Evolutionary conservation across 1,140 invertebrate species (phyloP).

Genomic region (Sitophilus oryzae): DNA sequence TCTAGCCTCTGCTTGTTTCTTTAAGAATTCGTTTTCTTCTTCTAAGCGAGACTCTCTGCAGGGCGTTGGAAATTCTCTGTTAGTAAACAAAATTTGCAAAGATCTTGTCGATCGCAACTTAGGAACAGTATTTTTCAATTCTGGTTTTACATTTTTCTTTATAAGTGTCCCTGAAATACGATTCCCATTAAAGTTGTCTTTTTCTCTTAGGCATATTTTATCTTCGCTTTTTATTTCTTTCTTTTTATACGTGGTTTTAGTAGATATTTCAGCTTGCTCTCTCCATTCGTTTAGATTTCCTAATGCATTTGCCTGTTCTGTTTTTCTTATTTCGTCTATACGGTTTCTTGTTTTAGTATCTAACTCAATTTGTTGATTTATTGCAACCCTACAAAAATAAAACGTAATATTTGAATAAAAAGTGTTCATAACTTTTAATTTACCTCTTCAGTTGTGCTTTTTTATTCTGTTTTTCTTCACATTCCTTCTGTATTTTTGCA

Average conservation of each 20-base stretch:
- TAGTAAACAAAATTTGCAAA: constrained; percentile 68
- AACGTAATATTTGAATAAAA: neutral
- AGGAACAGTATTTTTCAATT: constrained; percentile 43
- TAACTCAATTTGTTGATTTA: constrained; percentile 56
- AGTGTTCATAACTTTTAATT: neutral
- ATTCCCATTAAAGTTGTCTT: constrained; percentile 1
- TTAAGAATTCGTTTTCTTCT: constrained; percentile 76
- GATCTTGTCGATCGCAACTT: constrained; percentile 52
- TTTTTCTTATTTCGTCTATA: constrained; percentile 54
- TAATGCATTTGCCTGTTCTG: constrained; percentile 56
- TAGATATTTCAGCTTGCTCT: constrained; percentile 17
- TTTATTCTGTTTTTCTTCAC: constrained; percentile 49
- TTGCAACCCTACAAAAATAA: constrained; percentile 42
- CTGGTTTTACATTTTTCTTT: constrained; percentile 7
- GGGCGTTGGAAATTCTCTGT: constrained; percentile 74
- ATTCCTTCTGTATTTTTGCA: constrained; percentile 46
- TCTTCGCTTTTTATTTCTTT: constrained; percentile 13
- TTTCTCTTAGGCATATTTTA: constrained; percentile 4
- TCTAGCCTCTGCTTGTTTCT: constrained; percentile 70
- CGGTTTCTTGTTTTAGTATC: constrained; percentile 49
- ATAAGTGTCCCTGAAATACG: neutral
- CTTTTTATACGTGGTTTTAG: constrained; percentile 28
- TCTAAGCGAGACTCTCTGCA: constrained; percentile 66
- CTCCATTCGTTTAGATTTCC: constrained; percentile 63
- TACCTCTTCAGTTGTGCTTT: constrained; percentile 44